A percentile compares a stretch with the other conserved stretches of the same genome.
phyloP scores from a whole-genome alignment of 2,888 invertebrate genomes.

The Cheilosia vulpina region DNA sequence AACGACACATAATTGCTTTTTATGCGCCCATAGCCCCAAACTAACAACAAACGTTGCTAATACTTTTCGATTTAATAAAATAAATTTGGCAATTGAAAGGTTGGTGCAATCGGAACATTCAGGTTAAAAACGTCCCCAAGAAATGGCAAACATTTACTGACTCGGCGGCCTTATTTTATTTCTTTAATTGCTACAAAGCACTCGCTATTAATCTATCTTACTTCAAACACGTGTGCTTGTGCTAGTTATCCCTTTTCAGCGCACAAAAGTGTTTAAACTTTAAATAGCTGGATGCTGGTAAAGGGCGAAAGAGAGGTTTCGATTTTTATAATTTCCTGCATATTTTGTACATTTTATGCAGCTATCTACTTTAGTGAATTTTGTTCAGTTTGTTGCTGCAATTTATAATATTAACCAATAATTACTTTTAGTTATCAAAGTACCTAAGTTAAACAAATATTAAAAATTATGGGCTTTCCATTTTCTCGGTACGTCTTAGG shows the following conservation, averaged over 20 bases:
- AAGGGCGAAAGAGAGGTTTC: neutral
- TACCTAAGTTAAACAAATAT: conserved; percentile 15
- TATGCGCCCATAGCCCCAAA: too few species aligned
- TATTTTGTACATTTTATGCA: neutral
- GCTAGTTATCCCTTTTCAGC: neutral
- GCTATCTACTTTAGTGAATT: neutral
- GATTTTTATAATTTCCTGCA: neutral
- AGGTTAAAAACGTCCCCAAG: too few species aligned
- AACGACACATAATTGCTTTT: too few species aligned
- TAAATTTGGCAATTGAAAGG: too few species aligned
- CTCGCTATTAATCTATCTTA: too few species aligned
- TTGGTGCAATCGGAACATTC: too few species aligned
- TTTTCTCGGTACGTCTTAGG: too few species aligned
- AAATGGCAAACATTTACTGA: too few species aligned
- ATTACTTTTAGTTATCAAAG: neutral
- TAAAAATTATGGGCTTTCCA: conserved; percentile 19
- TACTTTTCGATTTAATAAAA: too few species aligned
- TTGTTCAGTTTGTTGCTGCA: neutral
- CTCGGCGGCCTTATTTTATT: too few species aligned
- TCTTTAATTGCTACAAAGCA: too few species aligned
- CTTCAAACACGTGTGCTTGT: neutral
- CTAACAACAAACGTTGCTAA: too few species aligned
- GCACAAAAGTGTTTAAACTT: neutral
- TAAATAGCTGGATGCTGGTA: neutral
- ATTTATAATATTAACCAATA: neutral